phyloP scores from a whole-genome alignment of 2,888 invertebrate species.

The Tachina grossa region DNA sequence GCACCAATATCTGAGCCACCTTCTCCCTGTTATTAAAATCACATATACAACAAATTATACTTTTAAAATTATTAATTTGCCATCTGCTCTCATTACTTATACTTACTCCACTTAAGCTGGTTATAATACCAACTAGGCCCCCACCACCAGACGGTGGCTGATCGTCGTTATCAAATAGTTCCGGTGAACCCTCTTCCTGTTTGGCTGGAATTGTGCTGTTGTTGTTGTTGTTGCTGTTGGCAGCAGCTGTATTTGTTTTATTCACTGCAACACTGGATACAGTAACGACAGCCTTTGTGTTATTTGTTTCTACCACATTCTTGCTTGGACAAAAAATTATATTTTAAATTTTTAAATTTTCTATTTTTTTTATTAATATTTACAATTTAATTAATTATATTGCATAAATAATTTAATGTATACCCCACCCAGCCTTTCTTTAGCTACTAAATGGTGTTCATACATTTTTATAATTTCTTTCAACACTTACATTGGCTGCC shows the following conservation, averaged over 20 bases:
- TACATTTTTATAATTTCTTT: slow-evolving; percentile 22
- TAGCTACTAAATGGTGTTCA: slow-evolving; percentile 1
- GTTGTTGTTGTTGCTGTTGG: background rate
- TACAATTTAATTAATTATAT: background rate
- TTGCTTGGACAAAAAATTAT: slow-evolving; percentile 60
- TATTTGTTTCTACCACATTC: slow-evolving; percentile 70
- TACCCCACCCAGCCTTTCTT: slow-evolving; percentile 52
- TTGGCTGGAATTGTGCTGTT: slow-evolving; percentile 67
- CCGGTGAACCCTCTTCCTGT: slow-evolving; percentile 70
- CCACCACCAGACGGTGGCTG: slow-evolving; percentile 74
- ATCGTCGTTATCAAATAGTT: slow-evolving; percentile 60
- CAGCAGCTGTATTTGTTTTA: background rate
- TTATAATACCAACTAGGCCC: slow-evolving; percentile 80
- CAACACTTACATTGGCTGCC: slow-evolving; percentile 73
- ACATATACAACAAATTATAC: background rate
- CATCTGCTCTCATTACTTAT: background rate
- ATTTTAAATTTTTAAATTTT: slow-evolving; percentile 11
- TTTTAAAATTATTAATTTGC: slow-evolving; percentile 24
- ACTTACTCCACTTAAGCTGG: slow-evolving; percentile 82
- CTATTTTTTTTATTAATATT: background rate
- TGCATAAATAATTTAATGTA: background rate
- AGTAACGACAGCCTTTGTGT: slow-evolving; percentile 21
- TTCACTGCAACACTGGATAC: background rate
- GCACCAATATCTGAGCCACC: slow-evolving; percentile 82
- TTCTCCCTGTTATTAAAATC: slow-evolving; percentile 77